Percentiles rank a stretch among this genome's conserved stretches.
Evolutionary conservation across 2,888 invertebrate species (phyloP).

Genomic region (Fragum sueziense): DNA sequence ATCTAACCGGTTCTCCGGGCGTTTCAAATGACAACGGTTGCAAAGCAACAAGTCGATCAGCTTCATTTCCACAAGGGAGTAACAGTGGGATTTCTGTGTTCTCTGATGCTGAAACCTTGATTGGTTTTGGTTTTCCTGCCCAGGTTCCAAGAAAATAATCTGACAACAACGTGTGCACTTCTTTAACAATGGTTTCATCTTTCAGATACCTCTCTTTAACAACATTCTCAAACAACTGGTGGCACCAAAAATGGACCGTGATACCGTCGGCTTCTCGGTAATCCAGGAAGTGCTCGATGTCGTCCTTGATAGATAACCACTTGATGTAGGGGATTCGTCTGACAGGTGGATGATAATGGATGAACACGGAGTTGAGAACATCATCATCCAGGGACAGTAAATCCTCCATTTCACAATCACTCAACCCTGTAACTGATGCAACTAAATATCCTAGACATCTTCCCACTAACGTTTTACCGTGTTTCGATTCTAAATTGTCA

Average conservation of each 20-base stretch:
- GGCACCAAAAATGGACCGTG: conserved; percentile 73
- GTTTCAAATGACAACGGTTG: conserved; percentile 74
- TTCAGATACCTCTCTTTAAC: conserved; percentile 71
- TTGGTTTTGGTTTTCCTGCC: conserved; percentile 70
- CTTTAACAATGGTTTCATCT: conserved; percentile 56
- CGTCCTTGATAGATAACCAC: conserved; percentile 77
- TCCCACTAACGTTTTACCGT: conserved; percentile 72
- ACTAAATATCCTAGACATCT: conserved; percentile 75
- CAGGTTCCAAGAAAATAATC: conserved; percentile 81
- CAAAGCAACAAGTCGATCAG: conserved; percentile 70
- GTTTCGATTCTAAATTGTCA: conserved; percentile 70
- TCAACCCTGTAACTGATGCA: conserved; percentile 78
- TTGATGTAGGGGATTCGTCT: conserved; percentile 71
- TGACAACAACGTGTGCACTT: conserved; percentile 77
- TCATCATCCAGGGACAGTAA: conserved; percentile 80
- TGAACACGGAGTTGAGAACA: conserved; percentile 72
- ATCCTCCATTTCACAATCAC: conserved; percentile 81
- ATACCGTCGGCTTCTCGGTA: conserved; percentile 73
- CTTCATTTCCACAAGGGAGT: conserved; percentile 57
- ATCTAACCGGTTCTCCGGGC: conserved; percentile 62
- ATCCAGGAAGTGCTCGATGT: conserved; percentile 72
- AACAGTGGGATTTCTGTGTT: conserved; percentile 9
- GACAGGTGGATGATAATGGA: conserved; percentile 64
- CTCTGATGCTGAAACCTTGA: conserved; percentile 25
- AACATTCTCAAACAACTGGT: conserved; percentile 68